Base-by-base conservation (phyloP, 2,888 invertebrate genomes). In the Meganola albula region DNA sequence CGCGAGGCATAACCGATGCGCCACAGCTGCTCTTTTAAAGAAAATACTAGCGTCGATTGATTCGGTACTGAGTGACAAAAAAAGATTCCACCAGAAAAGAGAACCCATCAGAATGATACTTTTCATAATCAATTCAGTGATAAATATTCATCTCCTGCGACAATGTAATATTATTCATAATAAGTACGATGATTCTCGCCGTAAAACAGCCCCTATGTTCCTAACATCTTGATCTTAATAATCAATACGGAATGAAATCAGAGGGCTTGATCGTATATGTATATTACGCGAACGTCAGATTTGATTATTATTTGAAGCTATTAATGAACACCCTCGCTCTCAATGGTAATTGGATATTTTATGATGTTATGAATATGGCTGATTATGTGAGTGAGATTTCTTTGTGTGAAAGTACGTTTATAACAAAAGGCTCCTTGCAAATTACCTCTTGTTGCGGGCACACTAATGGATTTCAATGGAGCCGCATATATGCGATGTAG, bases 391-490 rank as follows among this genome's bases (percentile, higher is more conserved):
- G 59, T 60, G 54, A 59, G 56, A 50, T 58, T 68, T 68, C 72
- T 74, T 74, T 72, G 73, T 69, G 53, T 53, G 60, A 57, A 40
- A 63, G 65, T 70, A 63, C 67, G 68, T 74, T 76, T 70, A 59
- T 62, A 65, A 75, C 73, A 75, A 76, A 79, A 79, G 74, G 66
- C 64, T 66, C 57, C 62, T 73, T 66, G 71, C 65, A 82, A 77
- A 82, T 82, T 80, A 74, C 79, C 73, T 70, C 74, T 63, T 61
- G 43, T 57, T 65, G 68, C 59, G 58, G 66, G 58, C 55, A 64
- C 61, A 66, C 74, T 80, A 82, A 82, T 82, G 82, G 79, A 71
- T 82, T 80, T 76, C 71, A 79, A 76, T 74, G 68, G 71, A 71
- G 76, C 62, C 76, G 74, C 79, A 78, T 72, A 68, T 74, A 71